A percentile compares a stretch with the other conserved stretches of the same genome.
Evolutionary conservation across 2,888 invertebrate species (phyloP).

Genomic region (Eremobia ochroleuca): DNA sequence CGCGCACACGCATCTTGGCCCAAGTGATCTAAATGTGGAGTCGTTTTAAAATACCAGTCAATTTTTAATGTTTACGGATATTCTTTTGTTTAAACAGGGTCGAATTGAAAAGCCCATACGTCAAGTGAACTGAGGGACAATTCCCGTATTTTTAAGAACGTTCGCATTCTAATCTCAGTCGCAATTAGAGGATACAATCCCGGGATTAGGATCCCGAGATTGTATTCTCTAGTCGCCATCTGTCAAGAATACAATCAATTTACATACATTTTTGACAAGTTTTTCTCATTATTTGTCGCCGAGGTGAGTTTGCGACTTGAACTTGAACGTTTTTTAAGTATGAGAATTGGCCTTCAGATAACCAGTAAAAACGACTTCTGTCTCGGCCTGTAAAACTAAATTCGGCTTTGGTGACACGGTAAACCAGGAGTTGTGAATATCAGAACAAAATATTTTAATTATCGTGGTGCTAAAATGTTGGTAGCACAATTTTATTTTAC

Average conservation of each 20-base stretch:
- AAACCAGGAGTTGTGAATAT: slow-evolving; percentile 82
- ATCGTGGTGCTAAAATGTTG: slow-evolving; percentile 84
- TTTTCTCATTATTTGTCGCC: not conserved
- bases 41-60: slow-evolving; percentile 60
- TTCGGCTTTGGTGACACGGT: slow-evolving; percentile 45
- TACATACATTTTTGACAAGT: not conserved
- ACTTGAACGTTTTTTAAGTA: too few species aligned
- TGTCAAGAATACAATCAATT: not conserved
- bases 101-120: slow-evolving; percentile 5
- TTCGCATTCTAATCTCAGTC: not conserved
- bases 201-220: too few species aligned
- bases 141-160: not conserved
- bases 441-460: slow-evolving; percentile 82
- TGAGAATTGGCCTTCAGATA: not conserved
- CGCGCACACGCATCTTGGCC: slow-evolving; percentile 75
- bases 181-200: too few species aligned
- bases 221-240: not conserved
- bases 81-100: slow-evolving; percentile 26
- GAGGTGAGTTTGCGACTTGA: not conserved
- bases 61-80: slow-evolving; percentile 51
- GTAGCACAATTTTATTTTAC: slow-evolving; percentile 82
- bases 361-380: slow-evolving; percentile 2
- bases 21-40: slow-evolving; percentile 58
- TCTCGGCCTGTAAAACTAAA: slow-evolving; percentile 6
- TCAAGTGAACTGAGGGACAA: not conserved